These are phyloP conservation scores for Herpailurus yagouaroundi DNA, from an alignment of 2,113 vertebrate genomes.

Conservation along the genomic window DNA sequence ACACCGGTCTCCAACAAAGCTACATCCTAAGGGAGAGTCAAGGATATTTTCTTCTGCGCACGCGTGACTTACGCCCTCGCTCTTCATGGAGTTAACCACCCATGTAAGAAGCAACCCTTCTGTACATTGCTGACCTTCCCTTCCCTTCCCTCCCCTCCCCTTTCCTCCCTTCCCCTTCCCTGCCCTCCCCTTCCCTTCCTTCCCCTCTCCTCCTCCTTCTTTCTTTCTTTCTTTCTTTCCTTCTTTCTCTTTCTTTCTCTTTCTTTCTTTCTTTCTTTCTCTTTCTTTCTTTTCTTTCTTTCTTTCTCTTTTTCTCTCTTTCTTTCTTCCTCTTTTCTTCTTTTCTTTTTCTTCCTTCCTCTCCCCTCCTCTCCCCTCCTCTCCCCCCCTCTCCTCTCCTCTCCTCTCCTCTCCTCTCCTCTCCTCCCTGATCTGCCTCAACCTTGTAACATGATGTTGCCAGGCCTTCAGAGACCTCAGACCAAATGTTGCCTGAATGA, in stretches of 20 bases:
- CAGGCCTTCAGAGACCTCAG: neutral
- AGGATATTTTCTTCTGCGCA: rapidly evolving
- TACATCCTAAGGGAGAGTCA: neutral
- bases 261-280: too few relatives aligned
- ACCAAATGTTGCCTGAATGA: neutral
- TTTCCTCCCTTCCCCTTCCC: neutral
- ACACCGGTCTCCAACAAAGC: rapidly evolving
- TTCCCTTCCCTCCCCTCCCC: neutral
- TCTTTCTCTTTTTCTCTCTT: too few relatives aligned
- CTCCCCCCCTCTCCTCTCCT: too few relatives aligned
- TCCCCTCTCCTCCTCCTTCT: neutral
- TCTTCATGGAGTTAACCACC: neutral
- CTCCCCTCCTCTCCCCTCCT: too few relatives aligned
- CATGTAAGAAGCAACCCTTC: neutral
- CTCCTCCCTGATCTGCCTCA: neutral
- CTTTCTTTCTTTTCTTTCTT: rapidly evolving
- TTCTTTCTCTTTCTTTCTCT: too few relatives aligned
- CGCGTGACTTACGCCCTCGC: rapidly evolving
- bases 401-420: neutral
- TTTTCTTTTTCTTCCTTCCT: too few relatives aligned
- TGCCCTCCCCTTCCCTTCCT: too few relatives aligned
- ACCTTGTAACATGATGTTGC: neutral
- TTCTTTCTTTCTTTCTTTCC: neutral
- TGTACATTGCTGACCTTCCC: neutral
- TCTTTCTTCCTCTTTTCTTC: too few relatives aligned